Conservation (phyloP, 2,113 vertebrate genomes). For the Labrus mixtus region DNA sequence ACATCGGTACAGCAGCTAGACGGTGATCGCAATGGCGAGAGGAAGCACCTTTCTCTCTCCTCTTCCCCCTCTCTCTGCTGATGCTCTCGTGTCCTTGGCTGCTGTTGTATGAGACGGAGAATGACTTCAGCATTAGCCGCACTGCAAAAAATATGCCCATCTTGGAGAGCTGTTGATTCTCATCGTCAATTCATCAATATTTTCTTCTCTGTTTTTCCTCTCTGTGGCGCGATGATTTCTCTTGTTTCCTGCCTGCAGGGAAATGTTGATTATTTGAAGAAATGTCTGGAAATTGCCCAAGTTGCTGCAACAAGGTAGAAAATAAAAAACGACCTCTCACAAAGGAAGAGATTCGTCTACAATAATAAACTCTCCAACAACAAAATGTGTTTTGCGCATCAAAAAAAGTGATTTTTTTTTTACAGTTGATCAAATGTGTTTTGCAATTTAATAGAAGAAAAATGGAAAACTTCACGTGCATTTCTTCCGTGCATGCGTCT, state of each 20-base stretch:
- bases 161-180: constrained; percentile 31
- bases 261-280: neutral
- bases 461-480: constrained; percentile 8
- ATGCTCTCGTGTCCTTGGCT: constrained; percentile 76
- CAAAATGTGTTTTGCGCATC: neutral
- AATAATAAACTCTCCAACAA: neutral
- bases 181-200: neutral
- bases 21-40: constrained; percentile 69
- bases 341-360: neutral
- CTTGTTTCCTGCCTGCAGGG: neutral
- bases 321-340: neutral
- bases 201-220: neutral
- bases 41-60: constrained; percentile 67
- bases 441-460: neutral
- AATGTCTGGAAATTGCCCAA: neutral
- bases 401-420: neutral
- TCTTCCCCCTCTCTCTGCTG: constrained; percentile 56
- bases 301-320: constrained; percentile 16
- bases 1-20: constrained; percentile 64
- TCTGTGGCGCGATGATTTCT: neutral
- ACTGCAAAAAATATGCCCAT: constrained; percentile 63
- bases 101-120: constrained; percentile 69
- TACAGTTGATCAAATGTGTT: too few relatives aligned
- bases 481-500: neutral
- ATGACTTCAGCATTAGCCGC: constrained; percentile 64